Base-by-base conservation (phyloP, 2,113 vertebrate species). In the Gallinago undulata region DNA sequence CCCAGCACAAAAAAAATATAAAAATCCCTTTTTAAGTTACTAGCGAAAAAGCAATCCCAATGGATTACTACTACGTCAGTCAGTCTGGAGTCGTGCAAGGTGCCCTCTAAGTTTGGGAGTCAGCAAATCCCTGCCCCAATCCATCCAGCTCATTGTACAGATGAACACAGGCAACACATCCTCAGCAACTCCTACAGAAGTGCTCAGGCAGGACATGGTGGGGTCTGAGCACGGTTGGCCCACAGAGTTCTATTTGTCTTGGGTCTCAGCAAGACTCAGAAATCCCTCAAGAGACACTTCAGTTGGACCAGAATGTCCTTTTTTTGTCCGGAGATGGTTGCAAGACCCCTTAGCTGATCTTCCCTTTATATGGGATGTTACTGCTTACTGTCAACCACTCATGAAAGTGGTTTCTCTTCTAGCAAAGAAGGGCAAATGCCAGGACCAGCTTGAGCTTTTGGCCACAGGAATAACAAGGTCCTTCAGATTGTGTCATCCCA, bases 381-480 rank as follows among this genome's bases (percentile, higher is more conserved):
- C 53, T 28, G 24, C 0, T 0, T 14, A 16, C 33, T 35, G 11
- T 19, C 35, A 75, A 31, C 3, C 23, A 31, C 17, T 39, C 48
- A 51, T 1, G 2, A 50, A 18, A 89, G 51, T 47, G 10, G 8
- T 37, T 90, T 83, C 28, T 64, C 3, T 59, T 80, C 47, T 24
- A 43, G 13, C 19, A 73, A 47, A 76, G 70, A 63, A 55, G 5
- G 10, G 19, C 9, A 57, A 84, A 63, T 1, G 2, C 22, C 62
- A 60, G 33, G 5, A 76, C 28, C 22, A 51, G 1, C 22, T 28
- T n/a, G 17, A 75, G 70, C 2, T 72, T 82, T 64, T 78, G 57
- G 31, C 28, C 51, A 39, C 48, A 24, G 39, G 18, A 75, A 30
- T 1, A 64, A 27, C 62, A 56, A 39, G 12, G 39, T 35, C 28